Conservation (phyloP, 2,888 invertebrate species). For the Drosophila birchii region DNA sequence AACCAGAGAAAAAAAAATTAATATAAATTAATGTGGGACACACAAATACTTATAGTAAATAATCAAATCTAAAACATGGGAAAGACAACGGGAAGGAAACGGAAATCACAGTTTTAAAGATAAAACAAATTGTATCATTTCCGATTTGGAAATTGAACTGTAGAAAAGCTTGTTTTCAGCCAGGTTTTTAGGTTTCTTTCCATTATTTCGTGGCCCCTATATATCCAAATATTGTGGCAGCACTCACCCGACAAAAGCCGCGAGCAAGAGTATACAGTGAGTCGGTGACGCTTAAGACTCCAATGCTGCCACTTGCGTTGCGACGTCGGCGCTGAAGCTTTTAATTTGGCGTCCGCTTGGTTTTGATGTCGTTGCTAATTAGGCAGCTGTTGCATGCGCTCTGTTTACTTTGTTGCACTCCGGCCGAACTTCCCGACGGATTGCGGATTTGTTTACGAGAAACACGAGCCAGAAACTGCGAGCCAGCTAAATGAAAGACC, state of each 20-base stretch:
- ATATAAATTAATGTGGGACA: too few relatives aligned
- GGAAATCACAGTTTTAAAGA: neutral
- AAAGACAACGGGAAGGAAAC: neutral
- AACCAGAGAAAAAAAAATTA: too few relatives aligned
- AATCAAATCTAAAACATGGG: too few relatives aligned
- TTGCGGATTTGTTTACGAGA: neutral
- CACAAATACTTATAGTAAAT: too few relatives aligned
- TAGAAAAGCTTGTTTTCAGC: too few relatives aligned
- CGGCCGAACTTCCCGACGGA: constrained; percentile 2
- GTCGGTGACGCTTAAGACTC: constrained; percentile 28
- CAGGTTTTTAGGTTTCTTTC: neutral
- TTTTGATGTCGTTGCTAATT: constrained; percentile 9
- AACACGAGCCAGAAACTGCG: constrained; percentile 2
- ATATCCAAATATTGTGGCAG: neutral
- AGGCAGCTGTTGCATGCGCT: constrained; percentile 41
- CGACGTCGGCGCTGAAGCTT: constrained; percentile 23
- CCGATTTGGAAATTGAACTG: neutral
- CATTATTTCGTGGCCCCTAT: neutral
- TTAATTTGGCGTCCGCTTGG: constrained; percentile 22
- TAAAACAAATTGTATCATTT: neutral
- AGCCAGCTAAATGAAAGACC: constrained; percentile 19
- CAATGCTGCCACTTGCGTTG: constrained; percentile 14
- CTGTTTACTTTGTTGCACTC: constrained; percentile 30
- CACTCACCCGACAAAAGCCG: constrained; percentile 34
- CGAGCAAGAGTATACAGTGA: neutral